Percentiles rank a stretch among this genome's conserved stretches.
Evolutionary conservation across 2,888 invertebrate genomes (phyloP).

Genomic region (Andrena hattorfiana): DNA sequence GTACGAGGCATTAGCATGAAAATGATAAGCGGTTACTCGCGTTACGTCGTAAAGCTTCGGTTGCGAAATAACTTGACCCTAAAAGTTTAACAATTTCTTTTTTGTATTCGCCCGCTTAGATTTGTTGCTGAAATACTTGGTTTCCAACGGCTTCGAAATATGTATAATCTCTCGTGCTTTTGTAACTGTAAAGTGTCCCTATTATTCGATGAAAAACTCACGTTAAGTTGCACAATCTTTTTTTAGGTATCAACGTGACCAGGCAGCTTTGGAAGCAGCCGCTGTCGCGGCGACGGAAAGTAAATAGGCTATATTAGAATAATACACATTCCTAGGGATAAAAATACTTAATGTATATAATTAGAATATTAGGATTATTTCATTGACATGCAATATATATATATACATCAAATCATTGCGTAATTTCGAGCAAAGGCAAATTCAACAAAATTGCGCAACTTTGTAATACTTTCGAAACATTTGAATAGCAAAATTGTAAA

Average conservation of each 20-base stretch:
- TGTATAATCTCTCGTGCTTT: neutral
- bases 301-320: slow-evolving; percentile 62
- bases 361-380: slow-evolving; percentile 23
- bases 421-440: slow-evolving; percentile 17
- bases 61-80: neutral
- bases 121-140: neutral
- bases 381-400: slow-evolving; percentile 27
- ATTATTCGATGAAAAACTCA: neutral
- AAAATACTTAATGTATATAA: slow-evolving; percentile 42
- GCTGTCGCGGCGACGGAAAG: slow-evolving; percentile 38
- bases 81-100: neutral
- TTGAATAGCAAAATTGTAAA: slow-evolving; percentile 30
- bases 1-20: neutral
- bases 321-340: slow-evolving; percentile 70
- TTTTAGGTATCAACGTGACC: slow-evolving; percentile 78
- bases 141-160: neutral
- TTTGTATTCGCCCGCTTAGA: neutral
- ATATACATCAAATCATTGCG: slow-evolving; percentile 10
- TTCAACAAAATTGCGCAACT: neutral
- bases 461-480: slow-evolving; percentile 36
- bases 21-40: neutral
- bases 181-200: neutral
- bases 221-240: neutral
- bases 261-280: slow-evolving; percentile 63
- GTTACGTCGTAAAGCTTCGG: neutral